Evolutionary conservation across 2,888 invertebrate genomes (phyloP), one percentile per base, ranked within the genome.

Genomic region (Scaptomyza reducta): DNA sequence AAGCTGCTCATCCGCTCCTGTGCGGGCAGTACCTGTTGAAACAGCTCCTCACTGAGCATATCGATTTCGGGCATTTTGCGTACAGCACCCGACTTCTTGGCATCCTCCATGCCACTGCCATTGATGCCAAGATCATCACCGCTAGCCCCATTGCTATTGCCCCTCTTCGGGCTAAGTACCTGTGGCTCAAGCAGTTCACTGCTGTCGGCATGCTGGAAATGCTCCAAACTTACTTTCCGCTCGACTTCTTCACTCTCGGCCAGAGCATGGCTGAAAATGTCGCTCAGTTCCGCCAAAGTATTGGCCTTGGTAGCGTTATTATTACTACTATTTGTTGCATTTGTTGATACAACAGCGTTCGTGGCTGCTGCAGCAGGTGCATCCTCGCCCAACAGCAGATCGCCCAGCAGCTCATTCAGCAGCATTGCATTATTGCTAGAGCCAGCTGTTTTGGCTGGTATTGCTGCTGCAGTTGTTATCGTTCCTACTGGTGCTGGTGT

Each of bases 1-100:
- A 93, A 93, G 71, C 90, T 90, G 56, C 89, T 88, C 69, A 90
- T 79, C 59, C 92, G 89, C 62, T 90, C 89, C 29, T 90, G 85
- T 0, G 59, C 91, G 18, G 92, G 94, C 63, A 96, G 90, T 67
- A 95, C 95, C 89, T 95, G 94, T 88, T 96, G 95, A 58, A 97
- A 92, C 49, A 97, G 92, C 81, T 95, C 94, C 90, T 97, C 95
- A 35, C 97, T 95, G n/a, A 97, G 92, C 31, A 95, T 94, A 90
- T 97, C 97, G 22, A 91, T 91, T 38, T 86, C 87, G 7, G 77
- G 89, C 69, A 91, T 72, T 55, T 89, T 86, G 69, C 78, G 65
- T 16, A 69, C 62, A 16, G 68, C 41, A 18, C 70, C 47, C 0
- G 51, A 49, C 44, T 75, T 80, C 31, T 72, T 74, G 0, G 27